phyloP scores from a whole-genome alignment of 2,113 vertebrate genomes.

The Rhynchopsitta pachyrhyncha region DNA sequence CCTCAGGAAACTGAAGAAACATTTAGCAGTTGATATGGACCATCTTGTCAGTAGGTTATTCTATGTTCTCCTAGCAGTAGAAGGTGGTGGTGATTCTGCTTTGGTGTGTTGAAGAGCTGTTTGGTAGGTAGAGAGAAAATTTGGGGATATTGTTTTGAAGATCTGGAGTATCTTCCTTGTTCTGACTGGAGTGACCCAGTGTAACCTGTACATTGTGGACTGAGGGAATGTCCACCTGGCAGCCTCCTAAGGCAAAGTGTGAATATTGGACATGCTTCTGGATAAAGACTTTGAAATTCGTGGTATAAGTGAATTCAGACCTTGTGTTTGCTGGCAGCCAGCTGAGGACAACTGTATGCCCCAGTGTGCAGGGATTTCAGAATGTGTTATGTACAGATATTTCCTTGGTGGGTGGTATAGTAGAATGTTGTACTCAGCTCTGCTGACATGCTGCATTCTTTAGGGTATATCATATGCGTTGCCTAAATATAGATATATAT shows the following conservation, averaged over 20 bases:
- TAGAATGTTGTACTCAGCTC: not conserved
- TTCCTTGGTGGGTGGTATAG: not conserved
- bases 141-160: not conserved
- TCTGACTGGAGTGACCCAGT: not conserved
- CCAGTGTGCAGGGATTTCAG: not conserved
- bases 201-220: not conserved
- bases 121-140: not conserved
- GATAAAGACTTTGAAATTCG: not conserved
- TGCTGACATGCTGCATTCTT: not conserved
- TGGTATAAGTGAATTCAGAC: not conserved
- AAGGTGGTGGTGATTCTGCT: not conserved
- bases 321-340: not conserved
- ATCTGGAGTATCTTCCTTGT: not conserved
- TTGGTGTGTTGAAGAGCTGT: not conserved
- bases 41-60: not conserved
- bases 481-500: not conserved
- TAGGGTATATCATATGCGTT: not conserved
- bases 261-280: not conserved
- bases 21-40: not conserved
- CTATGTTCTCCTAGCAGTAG: not conserved
- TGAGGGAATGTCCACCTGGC: not conserved
- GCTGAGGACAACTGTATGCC: not conserved
- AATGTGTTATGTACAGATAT: not conserved
- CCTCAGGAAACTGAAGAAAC: not conserved
- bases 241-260: not conserved